Percentiles rank a stretch among this genome's conserved stretches.
phyloP scores from a whole-genome alignment of 2,888 invertebrate genomes.

The Machimus rusticus region DNA sequence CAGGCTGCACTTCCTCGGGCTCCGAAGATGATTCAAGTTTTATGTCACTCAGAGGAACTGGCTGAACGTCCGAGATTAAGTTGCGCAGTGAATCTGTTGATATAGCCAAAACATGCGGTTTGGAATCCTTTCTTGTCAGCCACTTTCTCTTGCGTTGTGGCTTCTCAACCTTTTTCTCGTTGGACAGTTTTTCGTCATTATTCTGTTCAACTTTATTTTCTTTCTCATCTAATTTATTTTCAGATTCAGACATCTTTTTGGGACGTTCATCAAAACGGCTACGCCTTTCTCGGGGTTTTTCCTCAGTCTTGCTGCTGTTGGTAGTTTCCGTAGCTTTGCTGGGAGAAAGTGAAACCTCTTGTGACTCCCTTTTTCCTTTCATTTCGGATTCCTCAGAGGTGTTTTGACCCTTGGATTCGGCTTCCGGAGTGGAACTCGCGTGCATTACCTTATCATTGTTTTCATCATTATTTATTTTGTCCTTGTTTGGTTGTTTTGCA shows the following conservation, averaged over 20 bases:
- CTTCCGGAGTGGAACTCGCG: neutral
- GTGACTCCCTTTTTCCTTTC: neutral
- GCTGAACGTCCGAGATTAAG: slow-evolving; percentile 68
- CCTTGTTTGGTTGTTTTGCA: neutral
- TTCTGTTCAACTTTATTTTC: slow-evolving; percentile 51
- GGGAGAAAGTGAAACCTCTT: neutral
- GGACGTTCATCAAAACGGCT: slow-evolving; percentile 22
- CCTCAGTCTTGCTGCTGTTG: slow-evolving; percentile 20
- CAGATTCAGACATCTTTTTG: neutral
- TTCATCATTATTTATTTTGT: neutral
- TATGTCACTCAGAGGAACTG: slow-evolving; percentile 69
- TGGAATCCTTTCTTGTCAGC: slow-evolving; percentile 64
- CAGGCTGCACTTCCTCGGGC: slow-evolving; percentile 54
- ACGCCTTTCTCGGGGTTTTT: slow-evolving; percentile 9
- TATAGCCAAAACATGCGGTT: slow-evolving; percentile 73
- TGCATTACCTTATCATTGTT: neutral
- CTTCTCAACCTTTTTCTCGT: slow-evolving; percentile 53
- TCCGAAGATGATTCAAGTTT: slow-evolving; percentile 62
- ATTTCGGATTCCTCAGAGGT: neutral
- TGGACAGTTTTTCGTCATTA: slow-evolving; percentile 44
- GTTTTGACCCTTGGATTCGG: slow-evolving; percentile 16
- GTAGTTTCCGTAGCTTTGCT: slow-evolving; percentile 31
- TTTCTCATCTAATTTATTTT: slow-evolving; percentile 48
- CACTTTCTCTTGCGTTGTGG: slow-evolving; percentile 61
- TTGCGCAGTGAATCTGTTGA: slow-evolving; percentile 78